Conservation (phyloP, 92 coral and sea anemone species). For the Palythoa heliodiscus region DNA sequence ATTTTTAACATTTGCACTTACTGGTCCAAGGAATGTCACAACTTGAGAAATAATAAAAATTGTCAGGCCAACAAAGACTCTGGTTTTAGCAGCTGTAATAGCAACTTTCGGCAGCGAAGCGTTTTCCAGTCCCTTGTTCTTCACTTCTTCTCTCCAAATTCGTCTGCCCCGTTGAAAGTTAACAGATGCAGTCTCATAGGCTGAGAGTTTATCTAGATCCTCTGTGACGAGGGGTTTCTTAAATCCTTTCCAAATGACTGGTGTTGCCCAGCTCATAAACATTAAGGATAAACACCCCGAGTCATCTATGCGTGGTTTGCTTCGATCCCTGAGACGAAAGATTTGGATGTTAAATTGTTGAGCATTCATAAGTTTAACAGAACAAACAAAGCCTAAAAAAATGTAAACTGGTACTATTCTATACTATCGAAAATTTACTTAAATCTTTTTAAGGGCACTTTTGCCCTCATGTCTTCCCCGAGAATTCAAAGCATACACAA, state of each 20-base stretch:
- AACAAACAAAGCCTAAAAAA: neutral
- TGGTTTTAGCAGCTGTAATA: slow-evolving; percentile 66
- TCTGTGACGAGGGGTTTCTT: slow-evolving; percentile 74
- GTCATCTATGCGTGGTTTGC: slow-evolving; percentile 78
- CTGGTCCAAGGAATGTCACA: slow-evolving; percentile 86
- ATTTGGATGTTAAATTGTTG: neutral
- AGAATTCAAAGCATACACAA: too few relatives aligned
- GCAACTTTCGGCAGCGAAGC: slow-evolving; percentile 72
- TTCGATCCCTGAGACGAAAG: slow-evolving; percentile 62
- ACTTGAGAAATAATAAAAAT: slow-evolving; percentile 70
- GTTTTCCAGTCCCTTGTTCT: slow-evolving; percentile 63
- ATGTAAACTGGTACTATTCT: too few relatives aligned
- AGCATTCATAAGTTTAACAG: neutral
- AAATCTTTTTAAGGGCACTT: too few relatives aligned
- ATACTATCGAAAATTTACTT: too few relatives aligned
- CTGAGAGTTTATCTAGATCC: slow-evolving; percentile 82
- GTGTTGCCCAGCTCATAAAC: slow-evolving; percentile 87
- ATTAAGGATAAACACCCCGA: slow-evolving; percentile 87
- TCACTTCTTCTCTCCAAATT: slow-evolving; percentile 84
- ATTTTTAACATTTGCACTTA: slow-evolving; percentile 53
- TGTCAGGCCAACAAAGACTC: slow-evolving; percentile 64
- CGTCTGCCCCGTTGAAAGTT: slow-evolving; percentile 69
- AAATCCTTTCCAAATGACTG: slow-evolving; percentile 79
- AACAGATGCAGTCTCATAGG: slow-evolving; percentile 70
- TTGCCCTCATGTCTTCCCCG: too few relatives aligned